phyloP scores from a whole-genome alignment of 2,888 invertebrate genomes.

The Escarpia spicata region DNA sequence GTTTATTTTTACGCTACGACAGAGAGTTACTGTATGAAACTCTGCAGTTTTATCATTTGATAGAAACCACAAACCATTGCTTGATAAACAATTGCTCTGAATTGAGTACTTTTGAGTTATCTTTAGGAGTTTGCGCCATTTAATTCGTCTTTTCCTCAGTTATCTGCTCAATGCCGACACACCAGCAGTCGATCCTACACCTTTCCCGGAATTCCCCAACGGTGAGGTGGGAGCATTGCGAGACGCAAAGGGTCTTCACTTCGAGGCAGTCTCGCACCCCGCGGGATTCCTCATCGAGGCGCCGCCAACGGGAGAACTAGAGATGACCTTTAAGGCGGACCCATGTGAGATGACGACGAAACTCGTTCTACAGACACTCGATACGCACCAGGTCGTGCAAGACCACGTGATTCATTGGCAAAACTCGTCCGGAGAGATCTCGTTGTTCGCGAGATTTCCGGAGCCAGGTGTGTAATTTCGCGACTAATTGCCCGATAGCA shows the following conservation, averaged over 20 bases:
- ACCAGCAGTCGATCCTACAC: neutral
- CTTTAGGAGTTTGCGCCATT: no score
- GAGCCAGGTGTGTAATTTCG: neutral
- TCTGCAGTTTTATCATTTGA: no score
- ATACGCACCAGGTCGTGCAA: neutral
- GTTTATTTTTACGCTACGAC: no score
- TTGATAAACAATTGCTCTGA: no score
- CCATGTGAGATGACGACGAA: no score
- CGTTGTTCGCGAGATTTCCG: neutral
- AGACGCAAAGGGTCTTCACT: neutral
- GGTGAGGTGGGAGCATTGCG: neutral
- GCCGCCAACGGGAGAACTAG: neutral
- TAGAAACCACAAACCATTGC: no score
- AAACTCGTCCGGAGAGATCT: neutral
- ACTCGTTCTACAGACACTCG: neutral
- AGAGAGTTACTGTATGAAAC: no score
- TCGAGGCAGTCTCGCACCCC: neutral
- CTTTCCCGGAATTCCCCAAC: conserved; percentile 10
- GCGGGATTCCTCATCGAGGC: neutral
- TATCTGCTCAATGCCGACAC: neutral
- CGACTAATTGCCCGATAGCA: neutral
- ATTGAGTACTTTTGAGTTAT: no score
- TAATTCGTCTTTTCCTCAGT: neutral
- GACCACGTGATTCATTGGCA: neutral
- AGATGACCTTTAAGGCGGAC: conserved; percentile 10